Base-by-base conservation (phyloP, 2,113 vertebrate genomes). In the Camelus bactrianus region DNA sequence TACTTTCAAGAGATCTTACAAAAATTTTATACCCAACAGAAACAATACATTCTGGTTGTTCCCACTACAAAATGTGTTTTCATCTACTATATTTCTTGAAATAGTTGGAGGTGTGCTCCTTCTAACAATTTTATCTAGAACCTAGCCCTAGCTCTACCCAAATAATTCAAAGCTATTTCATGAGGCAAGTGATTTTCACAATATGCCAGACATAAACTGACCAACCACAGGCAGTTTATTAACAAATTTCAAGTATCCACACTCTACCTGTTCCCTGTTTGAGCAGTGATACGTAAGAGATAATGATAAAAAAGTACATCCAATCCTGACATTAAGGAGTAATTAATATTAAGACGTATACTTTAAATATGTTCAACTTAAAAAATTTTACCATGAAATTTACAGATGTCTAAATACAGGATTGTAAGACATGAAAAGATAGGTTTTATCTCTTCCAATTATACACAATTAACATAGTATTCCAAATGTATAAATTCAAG, bases 401-500 rank as follows among this genome's bases (percentile, higher is more conserved):
- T 38, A 70, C n/a, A 48, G 17, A 19, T 72, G 72, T 4, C 62
- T 67, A 80, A 82, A 85, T n/a, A 96, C 2, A 83, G 8, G 22
- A 54, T 35, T 58, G 3, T 46, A 67, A 96, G 16, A 85, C 54
- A 14, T 32, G 81, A 85, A 94, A 96, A 76, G 8, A 84, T 0
- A 76, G 46, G 20, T 56, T 94, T 84, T 48, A 85, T 75, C 15
- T 89, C 65, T 81, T 50, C 46, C 48, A 76, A 60, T 85, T 69
- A 75, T 56, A 58, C 6, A 69, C 1, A 91, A 62, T 88, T 88
- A 60, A 82, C 15, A 1, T 12, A 76, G 52, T 89, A 76, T 56
- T 92, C 30, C 50, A 82, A 92, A 52, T 60, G 2, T 92, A 19
- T 85, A 35, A 84, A 42, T 84, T 92, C 62, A 80, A 75, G 67